Conservation (phyloP, 2,888 invertebrate species). For the Miltochrista miniata region DNA sequence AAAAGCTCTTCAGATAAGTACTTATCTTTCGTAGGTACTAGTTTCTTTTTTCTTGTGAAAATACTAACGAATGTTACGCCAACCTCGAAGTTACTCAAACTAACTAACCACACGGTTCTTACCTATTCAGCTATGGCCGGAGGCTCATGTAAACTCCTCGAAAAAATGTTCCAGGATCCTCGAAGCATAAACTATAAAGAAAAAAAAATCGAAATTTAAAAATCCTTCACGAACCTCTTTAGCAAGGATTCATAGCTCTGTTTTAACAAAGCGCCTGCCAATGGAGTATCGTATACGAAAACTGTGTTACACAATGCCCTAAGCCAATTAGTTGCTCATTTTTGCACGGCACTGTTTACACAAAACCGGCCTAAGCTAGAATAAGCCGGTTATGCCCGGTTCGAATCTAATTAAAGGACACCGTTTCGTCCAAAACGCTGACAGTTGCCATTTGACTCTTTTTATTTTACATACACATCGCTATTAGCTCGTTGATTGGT, state of each 20-base stretch:
- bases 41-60: too few relatives aligned
- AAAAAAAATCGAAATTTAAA: conserved; percentile 8
- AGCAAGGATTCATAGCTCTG: conserved; percentile 37
- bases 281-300: conserved; percentile 74
- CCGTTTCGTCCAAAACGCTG: conserved; percentile 76
- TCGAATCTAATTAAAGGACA: conserved; percentile 82
- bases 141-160: too few relatives aligned
- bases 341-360: conserved; percentile 71
- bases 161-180: too few relatives aligned
- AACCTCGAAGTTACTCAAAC: too few relatives aligned
- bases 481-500: conserved; percentile 63
- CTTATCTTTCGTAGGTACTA: too few relatives aligned
- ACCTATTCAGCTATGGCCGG: too few relatives aligned
- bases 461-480: conserved; percentile 57
- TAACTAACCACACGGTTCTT: too few relatives aligned
- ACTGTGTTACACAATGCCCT: conserved; percentile 74
- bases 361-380: conserved; percentile 72
- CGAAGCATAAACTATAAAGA: conserved; percentile 5
- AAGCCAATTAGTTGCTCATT: conserved; percentile 82
- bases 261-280: conserved; percentile 64
- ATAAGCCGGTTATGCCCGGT: conserved; percentile 78
- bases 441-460: conserved; percentile 72
- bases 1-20: too few relatives aligned
- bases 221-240: conserved; percentile 28
- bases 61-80: too few relatives aligned